Evolutionary conservation across 2,113 vertebrate genomes (phyloP), one percentile per base, ranked within the genome.

Genomic region (Spermophilus dauricus): DNA sequence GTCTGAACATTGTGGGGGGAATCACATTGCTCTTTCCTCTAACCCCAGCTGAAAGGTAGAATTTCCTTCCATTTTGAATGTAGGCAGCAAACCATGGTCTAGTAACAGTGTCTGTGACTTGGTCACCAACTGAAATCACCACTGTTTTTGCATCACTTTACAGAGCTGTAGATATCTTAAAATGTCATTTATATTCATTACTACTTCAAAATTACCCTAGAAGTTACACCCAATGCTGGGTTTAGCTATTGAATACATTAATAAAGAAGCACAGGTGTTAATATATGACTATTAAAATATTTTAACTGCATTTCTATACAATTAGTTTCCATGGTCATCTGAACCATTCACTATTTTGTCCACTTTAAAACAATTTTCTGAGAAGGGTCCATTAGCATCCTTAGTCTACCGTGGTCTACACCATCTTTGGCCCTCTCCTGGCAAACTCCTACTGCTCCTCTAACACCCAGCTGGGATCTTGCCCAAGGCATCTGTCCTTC

Each of bases 201-300:
- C 73, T 51, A 83, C 80, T 86, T 83, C 9, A 45, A 88, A 67
- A 63, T 97, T 51, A 85, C 20, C 30, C n/a, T 73, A 65, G 45
- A 51, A 39, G 17, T 92, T 51, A 89, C 70, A 34, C 16, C 26
- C 39, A 14, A 42, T 61, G 18, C 34, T 70, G 42, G 69, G 8
- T 42, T 48, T 87, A 56, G n/a, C 69, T 58, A 84, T 65, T 82
- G 37, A 91, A 65, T 84, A 58, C 6, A 48, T 86, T 95, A 83
- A 81, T 26, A 82, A 91, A 94, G 67, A 88, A 94, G 20, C 42
- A 86, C 6, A 53, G 83, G 34, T 34, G 45, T 78, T 95, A 78
- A 81, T 85, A 67, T 28, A 65, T 26, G n/a, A n/a, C 86, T 86
- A 56, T 78, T 91, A 75, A 94, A 94, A 75, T 39, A 93, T 39